Conservation (phyloP, 2,888 invertebrate genomes). For the Artemia sinica region DNA sequence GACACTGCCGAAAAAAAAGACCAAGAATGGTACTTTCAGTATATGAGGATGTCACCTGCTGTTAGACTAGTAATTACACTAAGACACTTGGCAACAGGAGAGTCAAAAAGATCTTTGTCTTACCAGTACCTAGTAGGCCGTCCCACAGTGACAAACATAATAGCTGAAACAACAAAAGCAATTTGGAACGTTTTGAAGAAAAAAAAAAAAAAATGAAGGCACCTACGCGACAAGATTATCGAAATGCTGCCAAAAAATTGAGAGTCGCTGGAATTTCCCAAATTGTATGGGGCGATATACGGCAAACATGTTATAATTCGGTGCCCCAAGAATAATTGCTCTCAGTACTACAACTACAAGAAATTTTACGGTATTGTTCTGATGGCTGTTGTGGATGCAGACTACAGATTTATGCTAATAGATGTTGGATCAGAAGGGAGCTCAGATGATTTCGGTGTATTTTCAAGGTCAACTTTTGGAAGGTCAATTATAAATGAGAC, state of each 20-base stretch:
- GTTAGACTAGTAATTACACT: conserved; percentile 15
- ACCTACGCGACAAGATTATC: no score
- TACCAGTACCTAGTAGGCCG: conserved; percentile 14
- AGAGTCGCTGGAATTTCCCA: conserved; percentile 27
- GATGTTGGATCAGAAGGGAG: conserved; percentile 22
- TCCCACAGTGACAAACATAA: conserved; percentile 10
- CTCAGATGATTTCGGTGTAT: conserved; percentile 15
- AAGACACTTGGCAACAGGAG: conserved; percentile 18
- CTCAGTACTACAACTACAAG: conserved; percentile 23
- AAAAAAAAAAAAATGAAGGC: neutral
- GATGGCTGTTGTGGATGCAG: conserved; percentile 23
- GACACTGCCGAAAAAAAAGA: no score
- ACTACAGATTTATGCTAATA: no score
- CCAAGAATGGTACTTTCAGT: conserved; percentile 9
- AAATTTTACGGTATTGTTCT: conserved; percentile 22
- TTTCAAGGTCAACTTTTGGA: conserved; percentile 13
- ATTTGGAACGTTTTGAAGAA: conserved; percentile 17
- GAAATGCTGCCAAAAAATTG: no score
- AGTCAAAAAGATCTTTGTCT: conserved; percentile 17
- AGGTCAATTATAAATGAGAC: neutral
- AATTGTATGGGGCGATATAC: conserved; percentile 26
- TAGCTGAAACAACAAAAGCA: conserved; percentile 4
- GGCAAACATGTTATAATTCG: conserved; percentile 25
- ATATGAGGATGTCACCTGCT: conserved; percentile 13
- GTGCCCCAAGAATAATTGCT: conserved; percentile 23